A percentile compares a stretch with the other conserved stretches of the same genome.
phyloP scores from a whole-genome alignment of 2,113 vertebrate species.

The Australoheros scitulus region DNA sequence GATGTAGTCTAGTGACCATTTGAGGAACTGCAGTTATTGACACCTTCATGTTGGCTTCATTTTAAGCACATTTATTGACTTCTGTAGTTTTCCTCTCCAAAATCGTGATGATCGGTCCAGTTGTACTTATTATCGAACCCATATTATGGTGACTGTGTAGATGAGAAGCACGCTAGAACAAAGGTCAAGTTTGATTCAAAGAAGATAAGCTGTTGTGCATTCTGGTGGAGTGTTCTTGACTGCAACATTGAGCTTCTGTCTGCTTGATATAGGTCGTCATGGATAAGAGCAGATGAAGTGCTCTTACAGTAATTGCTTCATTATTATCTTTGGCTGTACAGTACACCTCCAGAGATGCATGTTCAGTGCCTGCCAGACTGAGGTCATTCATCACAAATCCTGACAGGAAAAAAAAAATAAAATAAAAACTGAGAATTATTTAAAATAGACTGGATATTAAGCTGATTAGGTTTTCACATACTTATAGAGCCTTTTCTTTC shows the following conservation, averaged over 20 bases:
- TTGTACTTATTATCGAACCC: background rate
- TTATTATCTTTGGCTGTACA: constrained; percentile 39
- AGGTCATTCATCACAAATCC: background rate
- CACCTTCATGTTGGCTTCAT: background rate
- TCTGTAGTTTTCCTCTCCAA: background rate
- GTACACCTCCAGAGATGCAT: background rate
- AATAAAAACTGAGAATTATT: background rate
- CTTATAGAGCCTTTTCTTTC: background rate
- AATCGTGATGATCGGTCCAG: background rate
- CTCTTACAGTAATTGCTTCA: constrained; percentile 59
- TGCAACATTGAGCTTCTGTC: constrained; percentile 21
- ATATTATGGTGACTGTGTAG: background rate
- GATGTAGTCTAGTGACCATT: background rate
- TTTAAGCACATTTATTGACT: background rate
- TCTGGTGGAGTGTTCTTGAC: constrained; percentile 25
- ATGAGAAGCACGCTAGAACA: background rate
- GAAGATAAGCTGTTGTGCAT: constrained; percentile 26
- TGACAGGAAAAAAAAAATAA: background rate
- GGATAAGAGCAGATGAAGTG: constrained; percentile 41
- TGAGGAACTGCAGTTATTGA: background rate
- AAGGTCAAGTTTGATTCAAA: constrained; percentile 41
- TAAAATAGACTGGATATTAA: background rate
- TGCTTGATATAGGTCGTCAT: constrained; percentile 28
- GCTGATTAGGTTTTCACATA: background rate
- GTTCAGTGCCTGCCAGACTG: background rate